Base-by-base conservation (phyloP, 2,888 invertebrate species). In the Melolontha melolontha region DNA sequence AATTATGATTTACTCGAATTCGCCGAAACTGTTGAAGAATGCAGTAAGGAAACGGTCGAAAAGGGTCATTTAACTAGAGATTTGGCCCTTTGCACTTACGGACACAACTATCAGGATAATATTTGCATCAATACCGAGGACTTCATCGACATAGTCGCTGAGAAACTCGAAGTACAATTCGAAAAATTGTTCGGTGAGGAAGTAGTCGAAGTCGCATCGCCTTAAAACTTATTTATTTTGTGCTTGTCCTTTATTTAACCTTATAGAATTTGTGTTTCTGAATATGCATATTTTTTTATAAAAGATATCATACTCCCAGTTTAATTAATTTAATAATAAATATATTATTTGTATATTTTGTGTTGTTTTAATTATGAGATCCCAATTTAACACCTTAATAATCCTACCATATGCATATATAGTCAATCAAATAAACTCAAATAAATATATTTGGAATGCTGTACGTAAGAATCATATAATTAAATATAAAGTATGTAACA, bases 11-110 rank as follows among this genome's bases (percentile, higher is more conserved):
- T 94, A 66, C 86, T 83, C 29, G 86, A 85, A 81, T 95, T 93
- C 80, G 88, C 91, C 2, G 79, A 85, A 16, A 83, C 86, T 14
- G 84, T 95, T 71, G 94, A 95, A 83, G 85, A 90, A 81, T 91
- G 93, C 0, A 94, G 94, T 80, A 87, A 94, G 0, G 91, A 92
- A 76, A 90, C 90, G 71, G 89, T 95, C 14, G 91, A 94, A 79
- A 85, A 87, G 71, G 94, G 94, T 41, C 89, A 91, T 79, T 90
- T 94, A 91, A 94, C 94, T 14, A 94, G 94, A 83, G 94, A 95
- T 84, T 85, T 94, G 76, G 93, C 92, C 41, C 90, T 88, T 69
- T 94, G 94, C 81, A 92, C 94, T 79, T 90, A 94, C 80, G 94
- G 76, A 72, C 88, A 90, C 71, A 90, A 91, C 79, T 90, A 92